Conservation (phyloP, 2,113 vertebrate species). For the Calyptomena viridis region DNA sequence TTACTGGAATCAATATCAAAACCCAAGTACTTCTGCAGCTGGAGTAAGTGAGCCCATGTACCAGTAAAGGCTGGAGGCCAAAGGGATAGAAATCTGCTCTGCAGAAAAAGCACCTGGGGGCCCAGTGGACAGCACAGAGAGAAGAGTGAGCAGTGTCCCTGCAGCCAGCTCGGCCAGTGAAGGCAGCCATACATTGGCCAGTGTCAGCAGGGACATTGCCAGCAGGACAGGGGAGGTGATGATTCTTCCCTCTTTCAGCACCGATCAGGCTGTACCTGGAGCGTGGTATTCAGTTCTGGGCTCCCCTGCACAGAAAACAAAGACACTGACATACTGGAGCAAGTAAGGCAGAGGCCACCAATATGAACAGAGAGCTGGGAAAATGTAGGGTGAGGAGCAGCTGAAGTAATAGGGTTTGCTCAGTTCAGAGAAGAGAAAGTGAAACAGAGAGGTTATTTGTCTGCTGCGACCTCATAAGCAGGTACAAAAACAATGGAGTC, state of each 20-base stretch:
- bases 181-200: neutral
- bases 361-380: neutral
- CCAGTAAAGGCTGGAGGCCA: neutral
- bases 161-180: neutral
- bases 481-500: neutral
- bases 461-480: neutral
- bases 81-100: neutral
- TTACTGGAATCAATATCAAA: neutral
- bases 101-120: neutral
- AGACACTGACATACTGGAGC: neutral
- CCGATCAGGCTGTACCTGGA: neutral
- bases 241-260: neutral
- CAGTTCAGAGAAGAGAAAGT: neutral
- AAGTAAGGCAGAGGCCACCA: neutral
- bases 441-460: neutral
- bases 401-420: neutral
- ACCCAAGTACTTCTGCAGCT: neutral
- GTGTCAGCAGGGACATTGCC: neutral
- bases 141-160: neutral
- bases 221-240: neutral
- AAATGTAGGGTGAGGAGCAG: rapidly evolving
- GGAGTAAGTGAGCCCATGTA: neutral
- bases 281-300: neutral
- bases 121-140: neutral
- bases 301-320: neutral